Evolutionary conservation across 2,797 vertebrate species (phyloP).

Genomic region (Danio tinwini): DNA sequence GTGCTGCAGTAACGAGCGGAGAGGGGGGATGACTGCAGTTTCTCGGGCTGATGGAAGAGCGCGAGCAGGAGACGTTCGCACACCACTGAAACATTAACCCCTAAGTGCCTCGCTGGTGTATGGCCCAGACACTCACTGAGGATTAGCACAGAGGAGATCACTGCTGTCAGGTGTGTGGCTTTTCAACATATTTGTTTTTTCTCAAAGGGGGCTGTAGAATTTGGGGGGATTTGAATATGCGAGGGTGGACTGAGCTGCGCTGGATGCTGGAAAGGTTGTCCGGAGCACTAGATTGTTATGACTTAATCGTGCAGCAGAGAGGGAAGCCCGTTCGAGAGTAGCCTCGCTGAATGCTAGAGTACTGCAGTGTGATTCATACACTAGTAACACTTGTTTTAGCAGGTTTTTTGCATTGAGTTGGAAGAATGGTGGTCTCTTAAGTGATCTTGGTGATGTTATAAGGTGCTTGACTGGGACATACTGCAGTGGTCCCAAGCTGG

Average conservation of each 20-base stretch:
- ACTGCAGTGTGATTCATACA: conserved; percentile 45
- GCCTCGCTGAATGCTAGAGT: conserved; percentile 7
- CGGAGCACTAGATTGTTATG: conserved; percentile 20
- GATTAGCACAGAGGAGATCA: conserved; percentile 72
- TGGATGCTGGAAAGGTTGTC: conserved; percentile 23
- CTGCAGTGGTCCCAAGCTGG: conserved; percentile 14
- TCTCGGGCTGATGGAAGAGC: conserved; percentile 77
- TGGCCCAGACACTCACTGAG: conserved; percentile 72
- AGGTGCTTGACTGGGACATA: conserved; percentile 8
- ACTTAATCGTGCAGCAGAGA: conserved; percentile 42
- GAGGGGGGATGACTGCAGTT: conserved; percentile 80
- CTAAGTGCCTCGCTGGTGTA: conserved; percentile 77
- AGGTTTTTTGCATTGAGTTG: not conserved
- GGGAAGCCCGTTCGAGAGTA: conserved; percentile 37
- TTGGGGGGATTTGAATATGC: not conserved
- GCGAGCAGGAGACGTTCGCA: conserved; percentile 68
- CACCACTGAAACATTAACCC: conserved; percentile 72
- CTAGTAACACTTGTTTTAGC: conserved; percentile 5
- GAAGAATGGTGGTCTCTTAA: conserved; percentile 10
- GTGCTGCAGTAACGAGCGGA: conserved; percentile 79
- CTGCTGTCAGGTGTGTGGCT: conserved; percentile 51
- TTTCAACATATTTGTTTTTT: conserved; percentile 12
- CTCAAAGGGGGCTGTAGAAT: conserved; percentile 6
- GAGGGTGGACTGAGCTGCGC: conserved; percentile 12
- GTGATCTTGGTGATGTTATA: not conserved